Evolutionary conservation across 2,113 vertebrate species (phyloP).

Genomic region (Brachyhypopomus occidentalis): DNA sequence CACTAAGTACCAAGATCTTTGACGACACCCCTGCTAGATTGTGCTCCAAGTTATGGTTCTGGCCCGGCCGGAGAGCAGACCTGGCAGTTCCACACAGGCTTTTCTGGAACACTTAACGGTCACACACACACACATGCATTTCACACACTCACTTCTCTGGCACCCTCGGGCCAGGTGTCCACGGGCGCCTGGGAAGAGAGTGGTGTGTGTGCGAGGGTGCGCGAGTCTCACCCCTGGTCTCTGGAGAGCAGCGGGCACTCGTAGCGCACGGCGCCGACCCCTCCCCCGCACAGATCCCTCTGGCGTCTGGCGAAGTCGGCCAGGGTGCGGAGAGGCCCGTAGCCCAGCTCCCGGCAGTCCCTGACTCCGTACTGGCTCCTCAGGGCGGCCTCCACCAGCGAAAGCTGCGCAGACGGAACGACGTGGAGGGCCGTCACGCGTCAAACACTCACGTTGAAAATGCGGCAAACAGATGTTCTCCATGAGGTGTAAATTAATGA

Average conservation of each 20-base stretch:
- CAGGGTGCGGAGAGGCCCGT: slow-evolving; percentile 66
- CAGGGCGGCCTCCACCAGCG: slow-evolving; percentile 69
- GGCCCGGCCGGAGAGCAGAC: not conserved
- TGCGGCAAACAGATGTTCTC: too few relatives aligned
- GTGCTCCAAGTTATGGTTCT: not conserved
- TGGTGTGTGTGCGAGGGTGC: not conserved
- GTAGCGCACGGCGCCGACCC: slow-evolving; percentile 64
- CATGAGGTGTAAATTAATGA: too few relatives aligned
- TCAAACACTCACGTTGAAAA: not conserved
- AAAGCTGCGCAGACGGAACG: slow-evolving; percentile 60
- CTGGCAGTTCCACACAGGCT: too few relatives aligned
- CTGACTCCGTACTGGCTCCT: slow-evolving; percentile 70
- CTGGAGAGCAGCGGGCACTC: slow-evolving; percentile 72
- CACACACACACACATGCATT: too few relatives aligned
- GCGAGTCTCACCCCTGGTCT: slow-evolving; percentile 55
- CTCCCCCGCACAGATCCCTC: slow-evolving; percentile 54
- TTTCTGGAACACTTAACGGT: too few relatives aligned
- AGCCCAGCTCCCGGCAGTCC: slow-evolving; percentile 75
- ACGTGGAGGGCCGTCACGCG: too few relatives aligned
- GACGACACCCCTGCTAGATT: not conserved
- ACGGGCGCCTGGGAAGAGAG: too few relatives aligned
- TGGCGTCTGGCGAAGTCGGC: slow-evolving; percentile 65
- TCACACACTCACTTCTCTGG: too few relatives aligned
- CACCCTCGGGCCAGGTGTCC: too few relatives aligned
- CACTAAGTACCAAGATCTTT: not conserved